Base-by-base conservation (phyloP, 2,888 invertebrate genomes). In the Crossocerus cetratus region DNA sequence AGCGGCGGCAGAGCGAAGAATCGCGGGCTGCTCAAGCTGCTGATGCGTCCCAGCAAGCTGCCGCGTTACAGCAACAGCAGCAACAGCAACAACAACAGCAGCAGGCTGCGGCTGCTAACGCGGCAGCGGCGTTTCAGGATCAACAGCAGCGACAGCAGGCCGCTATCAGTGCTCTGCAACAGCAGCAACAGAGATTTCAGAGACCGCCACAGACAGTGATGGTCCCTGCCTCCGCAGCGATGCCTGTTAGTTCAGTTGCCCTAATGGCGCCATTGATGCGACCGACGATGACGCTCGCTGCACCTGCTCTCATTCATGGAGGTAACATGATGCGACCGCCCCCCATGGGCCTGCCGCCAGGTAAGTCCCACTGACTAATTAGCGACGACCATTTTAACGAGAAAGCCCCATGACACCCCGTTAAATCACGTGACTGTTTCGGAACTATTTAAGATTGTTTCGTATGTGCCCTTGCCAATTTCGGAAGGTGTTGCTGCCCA, bases 311-410 rank as follows among this genome's bases (percentile, higher is more conserved):
- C 84, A 90, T 91, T 88, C 90, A 90, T 80, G 92, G 92, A 89
- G 93, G 93, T 89, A 93, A 92, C 90, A 91, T 93, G 90, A 93
- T 93, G 93, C 91, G 93, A 90, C 93, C 93, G 87, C 93, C 93
- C 87, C 93, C 92, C 86, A 92, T 93, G 91, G 93, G 93, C 90
- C 91, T 93, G 87, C 93, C 93, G 83, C 93, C 93, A 93, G 93
- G 94, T 94, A 93, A 91, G 92, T 92, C 87, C 85, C 71, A 69
- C 70, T 74, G 44, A 65, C 70, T 68, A 66, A 72, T 64, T 23
- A 59, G 32, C 65, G 65, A 68, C 57, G 61, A 69, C 67, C 63
- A 57, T 69, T 59, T 56, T 73, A 62, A 73, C 58, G 55, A 69
- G 66, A 69, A 61, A 61, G 70, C 45, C 60, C 71, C 53, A 44